These are phyloP conservation scores for Martes martes DNA, from an alignment of 2,113 vertebrate genomes.

Conservation along the genomic window DNA sequence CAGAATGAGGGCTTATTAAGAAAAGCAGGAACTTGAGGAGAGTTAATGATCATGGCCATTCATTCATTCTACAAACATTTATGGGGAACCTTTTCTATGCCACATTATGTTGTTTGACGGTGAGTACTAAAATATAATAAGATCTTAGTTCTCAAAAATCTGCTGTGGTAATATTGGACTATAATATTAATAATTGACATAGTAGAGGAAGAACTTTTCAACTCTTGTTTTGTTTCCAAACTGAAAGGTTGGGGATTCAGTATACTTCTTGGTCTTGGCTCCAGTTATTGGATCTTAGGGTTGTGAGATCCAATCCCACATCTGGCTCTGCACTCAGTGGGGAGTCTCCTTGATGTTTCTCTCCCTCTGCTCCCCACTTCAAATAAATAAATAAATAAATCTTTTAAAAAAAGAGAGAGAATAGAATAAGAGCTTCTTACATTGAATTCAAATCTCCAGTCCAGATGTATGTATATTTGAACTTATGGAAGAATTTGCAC, in stretches of 20 bases:
- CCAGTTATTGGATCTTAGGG: background rate
- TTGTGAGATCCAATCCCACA: background rate
- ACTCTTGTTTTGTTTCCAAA: constrained; percentile 12
- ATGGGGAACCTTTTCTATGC: background rate
- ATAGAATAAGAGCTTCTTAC: background rate
- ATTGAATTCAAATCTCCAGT: background rate
- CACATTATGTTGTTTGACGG: background rate
- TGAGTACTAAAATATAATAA: background rate
- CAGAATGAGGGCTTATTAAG: background rate
- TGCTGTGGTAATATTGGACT: background rate
- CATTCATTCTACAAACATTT: background rate
- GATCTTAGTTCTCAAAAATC: background rate
- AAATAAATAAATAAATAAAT: background rate
- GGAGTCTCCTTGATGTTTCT: background rate
- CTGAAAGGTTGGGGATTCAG: background rate
- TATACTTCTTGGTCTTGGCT: background rate
- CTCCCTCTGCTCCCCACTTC: background rate
- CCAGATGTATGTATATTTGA: background rate
- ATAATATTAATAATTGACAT: background rate
- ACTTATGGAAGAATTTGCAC: background rate
- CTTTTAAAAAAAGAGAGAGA: background rate
- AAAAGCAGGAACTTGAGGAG: background rate
- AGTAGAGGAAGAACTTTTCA: background rate
- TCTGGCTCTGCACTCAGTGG: background rate
- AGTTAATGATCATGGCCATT: background rate